Base-by-base conservation (phyloP, 2,113 vertebrate genomes). In the Pedionomus torquatus region DNA sequence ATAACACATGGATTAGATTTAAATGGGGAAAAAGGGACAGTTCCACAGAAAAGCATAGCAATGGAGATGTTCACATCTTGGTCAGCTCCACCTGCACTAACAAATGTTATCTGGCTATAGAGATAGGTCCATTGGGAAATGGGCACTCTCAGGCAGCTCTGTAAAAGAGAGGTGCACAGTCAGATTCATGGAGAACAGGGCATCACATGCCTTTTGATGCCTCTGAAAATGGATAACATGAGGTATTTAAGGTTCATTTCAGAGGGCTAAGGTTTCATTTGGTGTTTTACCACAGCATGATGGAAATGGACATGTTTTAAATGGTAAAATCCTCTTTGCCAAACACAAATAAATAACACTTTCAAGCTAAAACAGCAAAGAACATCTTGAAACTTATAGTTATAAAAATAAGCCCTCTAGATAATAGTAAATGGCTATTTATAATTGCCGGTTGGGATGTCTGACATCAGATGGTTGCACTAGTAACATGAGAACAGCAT, bases 381-480 rank as follows among this genome's bases (percentile, higher is more conserved):
- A 89, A 87, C 54, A 91, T 95, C 69, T 97, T 96, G 94, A 83
- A 93, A 75, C 65, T 72, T 61, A 6, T 61, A 54, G 80, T 48
- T 94, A 48, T 71, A 88, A 77, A 95, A 91, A 84, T 60, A 74
- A 95, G 72, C 49, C 70, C 58, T 70, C 71, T 74, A 88, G 78
- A 58, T 95, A 93, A 94, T 94, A 94, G 93, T 86, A 95, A 97
- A 92, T 83, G 21, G 81, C 75, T 97, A 74, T 96, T 96, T 97
- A 90, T 95, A 92, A 96, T 95, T 94, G 80, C 92, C 46, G 85
- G 17, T 84, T 87, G 76, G 85, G 80, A 68, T 92, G 76, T 66
- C 89, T 96, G 95, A 91, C 64, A 96, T 94, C 90, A 94, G 89
- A 91, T 94, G 85, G 92, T 90, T 81, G 69, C 74, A 60, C 91